These are phyloP conservation scores for Hycleus phaleratus DNA, from an alignment of 1,140 invertebrate genomes.

Conservation along the genomic window DNA sequence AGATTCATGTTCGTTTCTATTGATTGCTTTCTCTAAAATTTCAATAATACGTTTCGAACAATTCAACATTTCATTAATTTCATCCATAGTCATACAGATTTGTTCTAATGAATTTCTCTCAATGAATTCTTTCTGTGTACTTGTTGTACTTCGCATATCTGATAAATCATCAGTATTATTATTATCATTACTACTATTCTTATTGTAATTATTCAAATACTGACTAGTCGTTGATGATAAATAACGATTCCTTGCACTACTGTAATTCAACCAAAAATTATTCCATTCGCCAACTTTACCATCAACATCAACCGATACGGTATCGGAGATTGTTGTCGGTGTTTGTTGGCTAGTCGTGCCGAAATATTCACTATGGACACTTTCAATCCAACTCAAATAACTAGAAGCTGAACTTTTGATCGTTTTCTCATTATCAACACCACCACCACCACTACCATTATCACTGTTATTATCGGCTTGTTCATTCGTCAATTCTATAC, in stretches of 20 bases:
- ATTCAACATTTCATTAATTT: slow-evolving; percentile 30
- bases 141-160: slow-evolving; percentile 35
- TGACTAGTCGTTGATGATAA: slow-evolving; percentile 25
- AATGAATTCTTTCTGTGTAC: slow-evolving; percentile 31
- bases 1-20: slow-evolving; percentile 24
- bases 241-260: slow-evolving; percentile 31
- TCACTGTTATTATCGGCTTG: slow-evolving; percentile 3
- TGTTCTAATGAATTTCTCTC: slow-evolving; percentile 32
- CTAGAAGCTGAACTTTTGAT: slow-evolving; percentile 30
- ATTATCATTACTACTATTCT: slow-evolving; percentile 14
- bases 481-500: slow-evolving; percentile 1
- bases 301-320: slow-evolving; percentile 26
- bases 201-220: slow-evolving; percentile 16
- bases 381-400: slow-evolving; percentile 40
- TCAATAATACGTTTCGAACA: slow-evolving; percentile 34
- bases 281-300: slow-evolving; percentile 41
- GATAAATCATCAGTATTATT: slow-evolving; percentile 30
- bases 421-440: slow-evolving; percentile 14
- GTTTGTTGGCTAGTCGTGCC: slow-evolving; percentile 3
- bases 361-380: slow-evolving; percentile 34
- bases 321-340: not conserved
- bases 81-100: slow-evolving; percentile 33
- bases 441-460: not conserved
- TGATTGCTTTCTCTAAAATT: slow-evolving; percentile 30
- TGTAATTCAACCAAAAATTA: slow-evolving; percentile 41